A percentile compares a stretch with the other conserved stretches of the same genome.
phyloP scores from a whole-genome alignment of 2,113 vertebrate species.

The Poecilia latipinna region DNA sequence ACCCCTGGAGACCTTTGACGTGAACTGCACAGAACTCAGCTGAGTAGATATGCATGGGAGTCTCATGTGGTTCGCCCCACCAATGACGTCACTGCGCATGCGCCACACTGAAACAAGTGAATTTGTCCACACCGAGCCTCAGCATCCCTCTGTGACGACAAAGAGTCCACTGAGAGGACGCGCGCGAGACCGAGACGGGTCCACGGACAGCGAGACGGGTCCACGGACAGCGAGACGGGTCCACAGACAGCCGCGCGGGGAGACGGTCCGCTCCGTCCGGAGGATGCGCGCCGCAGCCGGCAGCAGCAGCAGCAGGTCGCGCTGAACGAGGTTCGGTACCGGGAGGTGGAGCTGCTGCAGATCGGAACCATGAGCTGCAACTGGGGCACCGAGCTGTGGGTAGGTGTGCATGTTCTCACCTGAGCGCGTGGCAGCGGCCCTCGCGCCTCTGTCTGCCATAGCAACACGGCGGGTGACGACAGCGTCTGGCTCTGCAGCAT shows the following conservation, averaged over 20 bases:
- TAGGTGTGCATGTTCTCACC: slow-evolving; percentile 48
- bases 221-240: not conserved
- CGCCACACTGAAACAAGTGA: slow-evolving; percentile 5
- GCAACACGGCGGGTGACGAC: slow-evolving; percentile 63
- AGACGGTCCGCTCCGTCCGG: not conserved
- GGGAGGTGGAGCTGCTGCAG: slow-evolving; percentile 7
- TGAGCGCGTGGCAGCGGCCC: not conserved
- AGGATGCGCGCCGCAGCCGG: slow-evolving; percentile 36
- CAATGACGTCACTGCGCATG: slow-evolving; percentile 41
- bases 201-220: no score
- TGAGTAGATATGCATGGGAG: no score
- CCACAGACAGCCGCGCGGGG: no score
- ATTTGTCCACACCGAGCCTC: not conserved
- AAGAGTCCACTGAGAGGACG: slow-evolving; percentile 20
- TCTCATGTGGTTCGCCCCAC: slow-evolving; percentile 1
- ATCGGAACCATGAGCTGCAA: slow-evolving; percentile 73
- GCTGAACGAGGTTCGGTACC: slow-evolving; percentile 22
- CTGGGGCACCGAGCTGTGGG: slow-evolving; percentile 83
- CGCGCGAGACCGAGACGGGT: not conserved
- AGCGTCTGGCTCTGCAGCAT: slow-evolving; percentile 37
- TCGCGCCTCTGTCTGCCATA: slow-evolving; percentile 63
- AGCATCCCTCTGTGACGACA: slow-evolving; percentile 50
- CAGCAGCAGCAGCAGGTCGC: slow-evolving; percentile 30
- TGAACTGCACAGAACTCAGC: no score
- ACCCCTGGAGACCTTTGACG: no score